Base-by-base conservation (phyloP, 2,888 invertebrate species). In the Coenonympha arcania region DNA sequence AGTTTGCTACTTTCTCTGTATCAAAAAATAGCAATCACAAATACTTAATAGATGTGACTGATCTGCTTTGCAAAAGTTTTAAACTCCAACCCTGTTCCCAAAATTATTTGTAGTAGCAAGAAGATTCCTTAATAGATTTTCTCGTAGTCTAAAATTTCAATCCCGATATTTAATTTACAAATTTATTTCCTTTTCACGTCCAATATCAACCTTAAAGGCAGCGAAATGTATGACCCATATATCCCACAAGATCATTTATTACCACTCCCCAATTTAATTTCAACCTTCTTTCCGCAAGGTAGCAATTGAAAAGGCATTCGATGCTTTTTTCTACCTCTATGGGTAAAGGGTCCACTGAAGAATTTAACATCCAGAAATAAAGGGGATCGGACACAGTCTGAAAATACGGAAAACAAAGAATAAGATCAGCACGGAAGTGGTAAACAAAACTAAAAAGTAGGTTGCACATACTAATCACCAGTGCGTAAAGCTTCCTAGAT, bases 341-440 rank as follows among this genome's bases (percentile, higher is more conserved):
- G 72, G 68, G 39, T 24, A 24, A 39, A 24, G 39, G 39, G 72
- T 67, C 75, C 75, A 68, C 67, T 82, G 74, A 83, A 82, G 84
- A 84, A 84, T 84, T 84, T 82, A 81, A 80, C 73, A 72, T 82
- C 84, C 80, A 83, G 82, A 82, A 83, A 83, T 82, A 84, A 80
- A 79, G 72, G 76, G 79, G 76, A 67, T 55, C 58, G 74, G 72
- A 71, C 63, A 54, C 64, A 59, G 66, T 69, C 71, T 65, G 68
- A 61, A 71, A 74, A 68, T 71, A 67, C 62, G 64, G 46, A 50
- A 47, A 50, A 57, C 40, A 33, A 37, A 37, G 48, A 43, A 19
- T 42, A 43, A 41, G 6, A 37, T 9, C n/a, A n/a, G n/a, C n/a
- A 30, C 58, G 11, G 16, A 24, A n/a, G 9, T 64, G 46, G 66